Percentiles rank a stretch among this genome's conserved stretches.
Conservation (phyloP, 2,113 vertebrate genomes). For the Rhinogobius similis region DNA sequence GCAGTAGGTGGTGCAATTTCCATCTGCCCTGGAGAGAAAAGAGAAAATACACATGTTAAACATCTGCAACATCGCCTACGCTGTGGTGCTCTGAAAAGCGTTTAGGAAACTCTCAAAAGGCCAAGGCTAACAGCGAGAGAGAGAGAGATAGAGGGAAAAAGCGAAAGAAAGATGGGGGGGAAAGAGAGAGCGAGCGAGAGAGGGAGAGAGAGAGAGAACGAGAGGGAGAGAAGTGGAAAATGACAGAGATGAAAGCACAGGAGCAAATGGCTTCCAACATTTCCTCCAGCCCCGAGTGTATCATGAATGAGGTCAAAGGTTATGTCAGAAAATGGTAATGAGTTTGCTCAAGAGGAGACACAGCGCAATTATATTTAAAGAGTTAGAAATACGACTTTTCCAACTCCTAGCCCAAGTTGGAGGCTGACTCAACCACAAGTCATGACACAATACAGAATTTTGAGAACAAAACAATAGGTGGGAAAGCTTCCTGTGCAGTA, state of each 20-base stretch:
- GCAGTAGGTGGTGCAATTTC: constrained; percentile 64
- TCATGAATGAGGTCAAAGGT: constrained; percentile 16
- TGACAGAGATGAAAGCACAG: constrained; percentile 8
- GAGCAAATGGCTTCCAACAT: neutral
- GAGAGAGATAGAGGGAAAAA: too few relatives aligned
- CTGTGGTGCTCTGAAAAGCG: constrained; percentile 10
- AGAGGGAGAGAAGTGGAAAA: neutral
- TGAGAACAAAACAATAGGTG: constrained; percentile 5
- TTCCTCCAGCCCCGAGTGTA: neutral
- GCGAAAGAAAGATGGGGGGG: too few relatives aligned
- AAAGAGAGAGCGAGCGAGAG: neutral
- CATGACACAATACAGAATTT: neutral
- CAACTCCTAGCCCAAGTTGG: neutral
- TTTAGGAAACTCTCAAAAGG: constrained; percentile 21
- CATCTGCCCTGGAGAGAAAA: constrained; percentile 59
- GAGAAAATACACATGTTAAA: constrained; percentile 18
- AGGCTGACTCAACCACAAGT: neutral
- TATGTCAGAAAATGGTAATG: constrained; percentile 17
- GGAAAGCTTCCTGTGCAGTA: constrained; percentile 21
- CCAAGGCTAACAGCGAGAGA: constrained; percentile 1
- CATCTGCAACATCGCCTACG: neutral
- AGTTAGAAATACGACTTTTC: constrained; percentile 6
- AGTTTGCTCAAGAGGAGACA: constrained; percentile 8
- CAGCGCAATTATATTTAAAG: constrained; percentile 8
- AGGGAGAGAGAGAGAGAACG: neutral